A percentile compares a stretch with the other conserved stretches of the same genome.
phyloP scores from a whole-genome alignment of 2,888 invertebrate species.

The Baccha elongata region DNA sequence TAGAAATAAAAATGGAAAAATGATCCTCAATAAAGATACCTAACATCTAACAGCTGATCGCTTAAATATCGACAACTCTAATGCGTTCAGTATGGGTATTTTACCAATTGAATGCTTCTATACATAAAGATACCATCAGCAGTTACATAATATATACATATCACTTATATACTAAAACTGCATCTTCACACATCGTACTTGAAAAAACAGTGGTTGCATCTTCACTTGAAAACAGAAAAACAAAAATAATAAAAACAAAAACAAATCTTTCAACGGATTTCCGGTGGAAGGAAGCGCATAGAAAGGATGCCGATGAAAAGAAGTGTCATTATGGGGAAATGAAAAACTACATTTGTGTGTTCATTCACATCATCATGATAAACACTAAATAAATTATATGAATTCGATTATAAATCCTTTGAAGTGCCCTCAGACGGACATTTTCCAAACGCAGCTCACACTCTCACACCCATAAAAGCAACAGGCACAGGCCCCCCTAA shows the following conservation, averaged over 20 bases:
- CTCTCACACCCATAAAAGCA: constrained; percentile 10
- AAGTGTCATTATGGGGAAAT: constrained; percentile 39
- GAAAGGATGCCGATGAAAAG: constrained; percentile 37
- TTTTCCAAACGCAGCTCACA: constrained; percentile 34
- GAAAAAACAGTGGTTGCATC: constrained; percentile 33
- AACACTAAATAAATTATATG: constrained; percentile 14
- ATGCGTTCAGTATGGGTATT: too few species aligned
- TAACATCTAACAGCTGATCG: too few species aligned
- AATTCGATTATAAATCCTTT: constrained; percentile 41
- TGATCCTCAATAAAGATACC: too few species aligned
- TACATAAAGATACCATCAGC: too few species aligned
- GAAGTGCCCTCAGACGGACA: constrained; percentile 59
- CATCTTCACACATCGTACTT: constrained; percentile 29
- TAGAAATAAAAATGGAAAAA: too few species aligned
- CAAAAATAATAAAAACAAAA: constrained; percentile 28
- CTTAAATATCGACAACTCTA: too few species aligned
- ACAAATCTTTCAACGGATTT: constrained; percentile 64
- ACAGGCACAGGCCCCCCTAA: constrained; percentile 2
- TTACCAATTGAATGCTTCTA: too few species aligned
- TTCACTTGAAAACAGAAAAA: constrained; percentile 17
- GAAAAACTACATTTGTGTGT: neutral
- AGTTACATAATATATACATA: too few species aligned
- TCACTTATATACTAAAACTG: constrained; percentile 18
- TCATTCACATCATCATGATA: neutral
- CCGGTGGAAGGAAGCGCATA: constrained; percentile 52